These are phyloP conservation scores for Acrocephalus scirpaceus DNA, from an alignment of 2,797 vertebrate species.

Conservation along the genomic window DNA sequence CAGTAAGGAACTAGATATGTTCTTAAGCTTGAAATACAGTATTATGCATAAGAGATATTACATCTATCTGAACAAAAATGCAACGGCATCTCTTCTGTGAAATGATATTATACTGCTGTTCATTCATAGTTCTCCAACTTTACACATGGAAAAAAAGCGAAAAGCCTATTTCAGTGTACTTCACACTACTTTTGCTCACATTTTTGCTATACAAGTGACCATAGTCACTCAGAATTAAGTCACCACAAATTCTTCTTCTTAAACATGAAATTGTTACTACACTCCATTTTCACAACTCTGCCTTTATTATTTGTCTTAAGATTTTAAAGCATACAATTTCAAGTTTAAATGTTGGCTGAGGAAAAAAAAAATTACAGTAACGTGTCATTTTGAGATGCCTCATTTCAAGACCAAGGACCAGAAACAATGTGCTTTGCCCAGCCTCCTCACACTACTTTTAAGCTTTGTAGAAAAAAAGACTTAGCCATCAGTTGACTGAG, in stretches of 20 bases:
- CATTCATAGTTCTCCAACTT: not conserved
- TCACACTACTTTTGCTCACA: not conserved
- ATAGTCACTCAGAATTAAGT: not conserved
- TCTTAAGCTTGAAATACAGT: not conserved
- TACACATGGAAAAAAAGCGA: not conserved
- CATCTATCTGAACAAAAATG: not conserved
- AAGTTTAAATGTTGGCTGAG: not conserved
- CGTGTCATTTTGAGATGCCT: not conserved
- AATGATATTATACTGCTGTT: not conserved
- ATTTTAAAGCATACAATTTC: not conserved
- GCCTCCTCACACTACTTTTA: not conserved
- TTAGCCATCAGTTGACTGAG: not conserved
- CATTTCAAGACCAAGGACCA: not conserved
- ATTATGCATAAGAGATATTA: not conserved
- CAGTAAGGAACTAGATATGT: not conserved
- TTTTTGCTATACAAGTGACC: too few species aligned
- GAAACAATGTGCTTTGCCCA: not conserved
- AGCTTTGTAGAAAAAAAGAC: not conserved
- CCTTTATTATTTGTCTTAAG: not conserved
- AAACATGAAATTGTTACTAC: not conserved
- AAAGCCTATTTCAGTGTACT: not conserved
- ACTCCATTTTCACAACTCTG: not conserved
- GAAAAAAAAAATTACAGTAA: not conserved
- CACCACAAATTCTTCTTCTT: not conserved
- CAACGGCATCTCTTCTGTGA: not conserved